phyloP scores from a whole-genome alignment of 2,113 vertebrate genomes.

The Hippocampus abdominalis region DNA sequence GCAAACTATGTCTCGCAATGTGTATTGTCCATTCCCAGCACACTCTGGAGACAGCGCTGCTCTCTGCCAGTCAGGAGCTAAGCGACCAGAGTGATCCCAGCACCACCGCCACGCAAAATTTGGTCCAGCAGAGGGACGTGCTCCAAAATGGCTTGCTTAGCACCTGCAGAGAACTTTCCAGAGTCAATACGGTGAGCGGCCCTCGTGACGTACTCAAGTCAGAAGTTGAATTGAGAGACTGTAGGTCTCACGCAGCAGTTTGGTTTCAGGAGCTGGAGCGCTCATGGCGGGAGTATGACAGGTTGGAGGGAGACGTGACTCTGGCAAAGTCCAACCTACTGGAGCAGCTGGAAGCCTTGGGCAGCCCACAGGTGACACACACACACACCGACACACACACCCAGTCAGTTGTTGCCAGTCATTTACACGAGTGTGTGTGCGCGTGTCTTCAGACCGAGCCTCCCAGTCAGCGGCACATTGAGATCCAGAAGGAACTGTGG shows the following conservation, averaged over 20 bases:
- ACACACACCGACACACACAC: background rate
- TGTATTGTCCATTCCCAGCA: slow-evolving; percentile 70
- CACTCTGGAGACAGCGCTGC: slow-evolving; percentile 92
- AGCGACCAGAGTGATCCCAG: slow-evolving; percentile 82
- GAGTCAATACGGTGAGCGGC: slow-evolving; percentile 80
- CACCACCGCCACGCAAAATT: slow-evolving; percentile 77
- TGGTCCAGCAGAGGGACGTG: slow-evolving; percentile 89
- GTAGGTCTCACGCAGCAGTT: too few relatives aligned
- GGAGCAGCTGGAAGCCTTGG: slow-evolving; percentile 86
- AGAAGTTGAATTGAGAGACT: background rate
- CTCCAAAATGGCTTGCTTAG: slow-evolving; percentile 91
- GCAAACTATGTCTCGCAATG: background rate
- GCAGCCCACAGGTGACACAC: slow-evolving; percentile 75
- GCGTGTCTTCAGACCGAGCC: slow-evolving; percentile 80
- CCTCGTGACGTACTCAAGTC: background rate
- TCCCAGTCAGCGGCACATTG: slow-evolving; percentile 87
- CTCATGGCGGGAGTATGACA: slow-evolving; percentile 87
- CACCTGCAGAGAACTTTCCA: slow-evolving; percentile 87
- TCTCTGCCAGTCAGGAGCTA: slow-evolving; percentile 94
- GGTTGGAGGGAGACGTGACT: slow-evolving; percentile 83
- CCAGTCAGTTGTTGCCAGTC: background rate
- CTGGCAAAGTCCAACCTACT: slow-evolving; percentile 83
- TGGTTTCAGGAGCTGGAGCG: slow-evolving; percentile 83
- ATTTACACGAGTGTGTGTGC: slow-evolving; percentile 11
- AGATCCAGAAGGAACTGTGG: slow-evolving; percentile 97